phyloP scores from a whole-genome alignment of 2,888 invertebrate species.

The Leucophenga montana region DNA sequence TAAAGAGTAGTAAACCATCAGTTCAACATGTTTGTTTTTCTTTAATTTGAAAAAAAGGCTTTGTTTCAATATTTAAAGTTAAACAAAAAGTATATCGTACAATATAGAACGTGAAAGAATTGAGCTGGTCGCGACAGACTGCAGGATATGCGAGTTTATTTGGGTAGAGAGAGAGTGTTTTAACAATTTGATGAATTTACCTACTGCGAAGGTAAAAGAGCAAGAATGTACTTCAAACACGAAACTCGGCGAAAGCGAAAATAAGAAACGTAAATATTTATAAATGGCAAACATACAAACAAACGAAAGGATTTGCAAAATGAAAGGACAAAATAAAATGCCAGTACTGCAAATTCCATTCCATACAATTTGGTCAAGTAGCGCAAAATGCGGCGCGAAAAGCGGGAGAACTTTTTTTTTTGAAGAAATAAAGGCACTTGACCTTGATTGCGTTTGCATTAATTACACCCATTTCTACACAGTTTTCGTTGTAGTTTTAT shows the following conservation, averaged over 20 bases:
- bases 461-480: slow-evolving; percentile 50
- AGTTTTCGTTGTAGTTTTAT: slow-evolving; percentile 16
- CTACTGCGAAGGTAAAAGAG: slow-evolving; percentile 34
- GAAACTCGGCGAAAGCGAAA: neutral
- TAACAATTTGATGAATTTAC: slow-evolving; percentile 47
- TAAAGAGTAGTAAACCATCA: too few relatives aligned
- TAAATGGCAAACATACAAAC: slow-evolving; percentile 12
- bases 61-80: neutral
- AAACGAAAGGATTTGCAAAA: slow-evolving; percentile 1
- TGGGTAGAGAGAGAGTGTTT: neutral
- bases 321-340: neutral
- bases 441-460: slow-evolving; percentile 64
- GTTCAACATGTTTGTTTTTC: slow-evolving; percentile 25
- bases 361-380: slow-evolving; percentile 20
- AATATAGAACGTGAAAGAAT: neutral
- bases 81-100: neutral
- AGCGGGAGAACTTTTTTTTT: slow-evolving; percentile 41
- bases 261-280: slow-evolving; percentile 10
- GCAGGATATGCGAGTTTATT: neutral
- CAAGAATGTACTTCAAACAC: slow-evolving; percentile 13
- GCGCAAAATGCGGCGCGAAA: neutral
- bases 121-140: neutral
- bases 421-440: slow-evolving; percentile 61
- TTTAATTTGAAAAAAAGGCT: slow-evolving; percentile 7
- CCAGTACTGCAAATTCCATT: neutral